phyloP scores from a whole-genome alignment of 1,140 invertebrate species.

The Heliconius hermathena region DNA sequence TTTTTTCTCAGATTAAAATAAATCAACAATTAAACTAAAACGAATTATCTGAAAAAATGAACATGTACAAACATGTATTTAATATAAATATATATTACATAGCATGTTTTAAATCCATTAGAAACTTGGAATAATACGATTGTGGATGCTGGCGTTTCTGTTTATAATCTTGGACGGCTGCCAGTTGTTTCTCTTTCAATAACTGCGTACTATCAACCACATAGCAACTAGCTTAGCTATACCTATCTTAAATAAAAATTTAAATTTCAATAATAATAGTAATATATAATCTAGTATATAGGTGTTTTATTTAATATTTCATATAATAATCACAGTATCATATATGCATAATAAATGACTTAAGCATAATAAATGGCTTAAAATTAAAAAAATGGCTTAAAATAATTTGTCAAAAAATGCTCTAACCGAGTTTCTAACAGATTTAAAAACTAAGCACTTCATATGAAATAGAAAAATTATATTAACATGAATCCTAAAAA shows the following conservation, averaged over 20 bases:
- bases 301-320: too few relatives aligned
- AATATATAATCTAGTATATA: too few relatives aligned
- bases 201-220: constrained; percentile 36
- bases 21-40: neutral
- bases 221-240: constrained; percentile 34
- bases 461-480: too few relatives aligned
- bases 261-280: neutral
- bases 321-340: too few relatives aligned
- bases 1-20: neutral
- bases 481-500: too few relatives aligned
- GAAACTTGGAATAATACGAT: constrained; percentile 33
- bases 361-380: too few relatives aligned
- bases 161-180: constrained; percentile 51
- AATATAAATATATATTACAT: neutral
- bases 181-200: constrained; percentile 40
- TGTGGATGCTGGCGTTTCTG: constrained; percentile 37
- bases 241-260: neutral
- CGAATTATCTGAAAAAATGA: neutral
- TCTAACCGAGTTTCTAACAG: too few relatives aligned
- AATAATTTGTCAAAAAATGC: too few relatives aligned
- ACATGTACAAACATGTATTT: neutral
- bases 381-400: too few relatives aligned
- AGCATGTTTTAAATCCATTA: constrained; percentile 9
- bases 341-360: too few relatives aligned
- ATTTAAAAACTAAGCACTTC: too few relatives aligned